A percentile compares a stretch with the other conserved stretches of the same genome.
These are phyloP conservation scores for Hyalella azteca DNA, from an alignment of 2,888 invertebrate genomes.

Conservation along the genomic window DNA sequence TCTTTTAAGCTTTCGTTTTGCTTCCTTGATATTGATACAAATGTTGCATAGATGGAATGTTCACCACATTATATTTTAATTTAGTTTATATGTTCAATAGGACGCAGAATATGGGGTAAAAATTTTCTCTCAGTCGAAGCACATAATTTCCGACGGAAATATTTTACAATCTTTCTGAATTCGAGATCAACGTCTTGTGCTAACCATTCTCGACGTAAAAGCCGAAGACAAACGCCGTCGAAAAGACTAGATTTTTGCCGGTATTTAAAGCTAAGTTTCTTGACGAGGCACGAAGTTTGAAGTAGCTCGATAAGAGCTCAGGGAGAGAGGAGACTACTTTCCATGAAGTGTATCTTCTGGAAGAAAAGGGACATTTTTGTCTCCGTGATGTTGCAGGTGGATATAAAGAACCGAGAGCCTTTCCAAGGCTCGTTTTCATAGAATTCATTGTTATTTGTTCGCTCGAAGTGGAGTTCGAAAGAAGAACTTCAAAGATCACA, in stretches of 20 bases:
- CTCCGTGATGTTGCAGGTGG: not conserved
- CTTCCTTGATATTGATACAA: too few relatives aligned
- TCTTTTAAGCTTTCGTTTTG: too few relatives aligned
- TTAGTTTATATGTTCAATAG: too few relatives aligned
- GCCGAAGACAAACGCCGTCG: not conserved
- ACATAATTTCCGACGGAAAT: too few relatives aligned
- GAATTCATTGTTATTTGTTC: not conserved
- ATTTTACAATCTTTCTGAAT: too few relatives aligned
- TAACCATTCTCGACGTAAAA: conserved; percentile 1
- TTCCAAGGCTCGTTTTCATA: not conserved
- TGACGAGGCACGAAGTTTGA: conserved; percentile 28
- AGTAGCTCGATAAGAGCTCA: conserved; percentile 21
- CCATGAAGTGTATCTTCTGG: conserved; percentile 19
- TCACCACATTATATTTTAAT: too few relatives aligned
- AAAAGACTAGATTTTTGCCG: conserved; percentile 2
- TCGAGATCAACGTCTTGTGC: not conserved
- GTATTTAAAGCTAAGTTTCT: conserved; percentile 28
- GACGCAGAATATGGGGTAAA: too few relatives aligned
- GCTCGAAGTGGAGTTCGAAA: not conserved
- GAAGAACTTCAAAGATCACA: not conserved
- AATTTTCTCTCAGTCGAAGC: too few relatives aligned
- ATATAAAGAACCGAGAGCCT: not conserved
- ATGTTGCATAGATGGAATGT: too few relatives aligned
- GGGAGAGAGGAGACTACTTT: conserved; percentile 7
- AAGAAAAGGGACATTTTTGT: conserved; percentile 27